A percentile compares a stretch with the other conserved stretches of the same genome.
Evolutionary conservation across 2,797 vertebrate species (phyloP).

Genomic region (Staurois parvus): DNA sequence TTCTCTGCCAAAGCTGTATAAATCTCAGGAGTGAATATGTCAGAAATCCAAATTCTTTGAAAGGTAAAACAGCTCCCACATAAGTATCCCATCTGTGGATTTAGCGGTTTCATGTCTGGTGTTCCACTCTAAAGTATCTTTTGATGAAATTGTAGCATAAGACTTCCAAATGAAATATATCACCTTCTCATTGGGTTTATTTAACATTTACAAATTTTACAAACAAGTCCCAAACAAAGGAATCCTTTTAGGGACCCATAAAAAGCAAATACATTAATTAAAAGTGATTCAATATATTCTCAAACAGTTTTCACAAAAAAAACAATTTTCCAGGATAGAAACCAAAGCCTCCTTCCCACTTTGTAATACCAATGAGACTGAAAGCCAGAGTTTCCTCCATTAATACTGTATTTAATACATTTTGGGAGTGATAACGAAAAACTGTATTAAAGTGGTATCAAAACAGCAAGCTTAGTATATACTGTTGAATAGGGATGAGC

Average conservation of each 20-base stretch:
- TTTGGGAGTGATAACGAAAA: not conserved
- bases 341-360: conserved; percentile 39
- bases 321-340: conserved; percentile 75
- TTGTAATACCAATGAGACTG: not conserved
- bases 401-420: conserved; percentile 51
- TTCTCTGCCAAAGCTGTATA: no score
- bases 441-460: conserved; percentile 7
- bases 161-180: not conserved
- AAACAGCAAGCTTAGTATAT: conserved; percentile 3
- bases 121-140: no score
- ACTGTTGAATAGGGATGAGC: not conserved
- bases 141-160: not conserved
- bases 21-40: no score
- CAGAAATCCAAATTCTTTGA: no score
- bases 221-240: conserved; percentile 64
- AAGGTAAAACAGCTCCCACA: no score
- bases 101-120: no score
- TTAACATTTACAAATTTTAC: conserved; percentile 81
- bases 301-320: conserved; percentile 94
- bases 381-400: not conserved
- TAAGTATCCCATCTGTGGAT: no score
- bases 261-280: conserved; percentile 66
- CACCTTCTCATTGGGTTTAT: conserved; percentile 74
- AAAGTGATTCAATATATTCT: conserved; percentile 69
- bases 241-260: conserved; percentile 43